phyloP scores from a whole-genome alignment of 2,113 vertebrate genomes.

The Nothocercus julius region DNA sequence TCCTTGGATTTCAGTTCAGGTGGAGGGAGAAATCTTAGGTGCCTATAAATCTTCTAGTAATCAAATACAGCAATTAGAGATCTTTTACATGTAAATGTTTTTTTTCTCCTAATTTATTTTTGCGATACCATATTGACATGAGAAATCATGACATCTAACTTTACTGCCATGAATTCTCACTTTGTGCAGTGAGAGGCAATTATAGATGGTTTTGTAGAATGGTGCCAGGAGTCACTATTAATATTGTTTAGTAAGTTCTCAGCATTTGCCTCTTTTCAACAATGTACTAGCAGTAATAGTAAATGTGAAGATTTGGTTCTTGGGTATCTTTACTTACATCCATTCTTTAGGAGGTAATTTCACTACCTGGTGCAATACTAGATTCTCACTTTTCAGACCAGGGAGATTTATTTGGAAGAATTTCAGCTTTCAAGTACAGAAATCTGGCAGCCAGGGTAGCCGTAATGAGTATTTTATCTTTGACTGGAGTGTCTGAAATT shows the following conservation, averaged over 20 bases:
- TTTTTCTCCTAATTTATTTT: not conserved
- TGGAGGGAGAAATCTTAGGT: not conserved
- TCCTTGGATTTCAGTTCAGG: constrained; percentile 59
- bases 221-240: not conserved
- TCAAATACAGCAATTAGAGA: constrained; percentile 51
- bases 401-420: not conserved
- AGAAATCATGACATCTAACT: not conserved
- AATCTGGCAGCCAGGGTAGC: constrained; percentile 24
- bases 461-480: constrained; percentile 49
- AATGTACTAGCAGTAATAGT: not conserved
- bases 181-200: constrained; percentile 12
- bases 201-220: not conserved
- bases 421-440: constrained; percentile 24
- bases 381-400: constrained; percentile 50
- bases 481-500: constrained; percentile 40
- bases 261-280: not conserved
- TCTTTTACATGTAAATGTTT: not conserved
- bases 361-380: not conserved
- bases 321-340: constrained; percentile 12
- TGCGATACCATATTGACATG: constrained; percentile 11
- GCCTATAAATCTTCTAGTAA: constrained; percentile 52
- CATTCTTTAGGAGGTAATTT: constrained; percentile 34
- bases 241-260: not conserved
- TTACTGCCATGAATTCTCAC: not conserved
- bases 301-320: not conserved